A percentile compares a stretch with the other conserved stretches of the same genome.
phyloP scores from a whole-genome alignment of 2,888 invertebrate species.

The Opisthograptis luteolata region DNA sequence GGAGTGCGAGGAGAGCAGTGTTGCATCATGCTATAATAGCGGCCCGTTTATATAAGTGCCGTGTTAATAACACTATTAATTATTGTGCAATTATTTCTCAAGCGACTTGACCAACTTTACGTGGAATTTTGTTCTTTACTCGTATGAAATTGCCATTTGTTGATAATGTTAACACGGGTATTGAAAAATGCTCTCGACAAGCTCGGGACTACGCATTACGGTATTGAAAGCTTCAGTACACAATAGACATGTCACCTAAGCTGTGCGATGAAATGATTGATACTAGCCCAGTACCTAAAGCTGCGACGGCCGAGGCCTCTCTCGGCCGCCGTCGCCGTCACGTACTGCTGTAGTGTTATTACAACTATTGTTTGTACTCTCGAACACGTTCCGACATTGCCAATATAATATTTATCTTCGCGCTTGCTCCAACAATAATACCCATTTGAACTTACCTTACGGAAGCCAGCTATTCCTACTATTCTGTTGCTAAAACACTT shows the following conservation, averaged over 20 bases:
- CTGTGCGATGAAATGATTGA: conserved; percentile 3
- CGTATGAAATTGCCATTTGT: too few species aligned
- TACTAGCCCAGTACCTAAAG: background rate
- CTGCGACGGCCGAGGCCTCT: background rate
- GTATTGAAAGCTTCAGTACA: too few species aligned
- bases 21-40: conserved; percentile 6
- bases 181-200: too few species aligned
- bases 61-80: too few species aligned
- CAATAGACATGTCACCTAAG: too few species aligned
- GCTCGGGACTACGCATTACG: too few species aligned
- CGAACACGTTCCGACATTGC: conserved; percentile 33
- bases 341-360: background rate
- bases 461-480: conserved; percentile 10
- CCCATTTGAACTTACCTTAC: conserved; percentile 35
- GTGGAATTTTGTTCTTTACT: too few species aligned
- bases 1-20: conserved; percentile 43
- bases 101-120: too few species aligned
- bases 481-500: conserved; percentile 8
- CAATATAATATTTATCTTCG: conserved; percentile 36
- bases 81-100: too few species aligned
- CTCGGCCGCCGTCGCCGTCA: background rate
- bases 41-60: background rate
- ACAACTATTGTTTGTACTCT: conserved; percentile 28
- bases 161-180: too few species aligned
- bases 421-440: conserved; percentile 28